phyloP scores from a whole-genome alignment of 2,113 vertebrate genomes.

The Gopherus evgoodei region DNA sequence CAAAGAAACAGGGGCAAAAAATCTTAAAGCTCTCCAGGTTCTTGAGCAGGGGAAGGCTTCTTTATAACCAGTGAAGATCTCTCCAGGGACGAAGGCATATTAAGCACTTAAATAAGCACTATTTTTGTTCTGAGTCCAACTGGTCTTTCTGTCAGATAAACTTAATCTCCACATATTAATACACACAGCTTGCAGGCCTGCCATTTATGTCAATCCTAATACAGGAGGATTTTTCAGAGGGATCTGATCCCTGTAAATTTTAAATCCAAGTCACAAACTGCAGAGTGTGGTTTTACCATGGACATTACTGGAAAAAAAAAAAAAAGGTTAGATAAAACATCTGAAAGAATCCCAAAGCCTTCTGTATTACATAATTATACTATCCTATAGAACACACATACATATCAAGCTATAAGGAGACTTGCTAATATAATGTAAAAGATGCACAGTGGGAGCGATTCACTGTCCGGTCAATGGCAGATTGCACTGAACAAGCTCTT shows the following conservation, averaged over 20 bases:
- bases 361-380: neutral
- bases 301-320: slow-evolving; percentile 12
- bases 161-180: neutral
- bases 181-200: neutral
- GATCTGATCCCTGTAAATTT: neutral
- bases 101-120: neutral
- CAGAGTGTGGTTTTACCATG: slow-evolving; percentile 4
- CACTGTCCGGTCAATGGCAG: neutral
- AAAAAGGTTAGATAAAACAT: slow-evolving; percentile 31
- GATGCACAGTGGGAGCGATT: neutral
- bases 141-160: accelerated
- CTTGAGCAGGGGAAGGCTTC: neutral
- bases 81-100: neutral
- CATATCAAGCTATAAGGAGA: neutral
- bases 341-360: slow-evolving; percentile 19
- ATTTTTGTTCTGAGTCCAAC: neutral
- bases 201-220: neutral
- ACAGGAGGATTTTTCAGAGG: neutral
- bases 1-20: neutral
- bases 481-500: neutral
- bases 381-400: neutral
- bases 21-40: neutral
- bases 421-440: neutral
- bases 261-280: slow-evolving; percentile 27
- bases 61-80: neutral